Percentiles rank a stretch among this genome's conserved stretches.
Evolutionary conservation across 1,140 invertebrate species (phyloP).

Genomic region (Calliopsis andreniformis): DNA sequence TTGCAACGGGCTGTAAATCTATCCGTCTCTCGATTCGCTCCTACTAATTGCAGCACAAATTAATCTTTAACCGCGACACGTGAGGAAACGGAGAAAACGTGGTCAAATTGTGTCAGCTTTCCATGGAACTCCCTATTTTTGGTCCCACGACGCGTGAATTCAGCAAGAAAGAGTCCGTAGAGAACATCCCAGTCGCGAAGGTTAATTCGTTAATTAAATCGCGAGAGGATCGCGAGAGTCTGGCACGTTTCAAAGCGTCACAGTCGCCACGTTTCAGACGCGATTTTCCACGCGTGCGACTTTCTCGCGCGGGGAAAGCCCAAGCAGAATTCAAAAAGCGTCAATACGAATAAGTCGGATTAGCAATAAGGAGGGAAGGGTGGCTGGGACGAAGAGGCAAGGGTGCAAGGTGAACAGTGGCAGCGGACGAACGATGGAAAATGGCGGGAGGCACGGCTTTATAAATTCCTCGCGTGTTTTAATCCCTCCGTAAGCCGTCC

Average conservation of each 20-base stretch:
- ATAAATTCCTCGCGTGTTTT: constrained; percentile 56
- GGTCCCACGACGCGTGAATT: no score
- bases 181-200: no score
- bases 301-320: not conserved
- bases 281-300: not conserved
- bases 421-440: constrained; percentile 20
- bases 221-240: no score
- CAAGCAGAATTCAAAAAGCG: not conserved
- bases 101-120: no score
- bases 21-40: not conserved
- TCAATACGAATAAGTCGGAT: not conserved
- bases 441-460: constrained; percentile 27
- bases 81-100: no score
- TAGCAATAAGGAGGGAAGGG: not conserved
- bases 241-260: not conserved
- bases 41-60: constrained; percentile 1
- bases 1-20: not conserved
- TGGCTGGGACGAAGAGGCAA: not conserved
- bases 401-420: constrained; percentile 16
- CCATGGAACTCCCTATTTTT: no score
- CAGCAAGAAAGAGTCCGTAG: no score
- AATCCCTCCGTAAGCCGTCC: constrained; percentile 52
- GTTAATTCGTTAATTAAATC: no score
- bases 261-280: not conserved
- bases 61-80: no score